These are phyloP conservation scores for Anarhynchus alexandrinus DNA, from an alignment of 2,113 vertebrate genomes.

Conservation along the genomic window DNA sequence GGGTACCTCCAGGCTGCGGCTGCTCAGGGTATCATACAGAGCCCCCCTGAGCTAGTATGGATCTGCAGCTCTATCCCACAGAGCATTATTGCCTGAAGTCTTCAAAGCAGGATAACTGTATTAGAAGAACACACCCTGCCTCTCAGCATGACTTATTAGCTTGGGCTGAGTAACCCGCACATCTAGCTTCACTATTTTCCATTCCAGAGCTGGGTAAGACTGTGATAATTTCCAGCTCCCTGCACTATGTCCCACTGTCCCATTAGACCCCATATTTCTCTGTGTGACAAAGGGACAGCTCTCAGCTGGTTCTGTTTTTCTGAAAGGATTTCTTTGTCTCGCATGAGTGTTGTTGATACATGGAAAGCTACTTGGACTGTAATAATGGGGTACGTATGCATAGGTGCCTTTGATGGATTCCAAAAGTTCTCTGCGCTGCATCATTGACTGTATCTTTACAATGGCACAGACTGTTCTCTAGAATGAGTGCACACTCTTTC, in stretches of 20 bases:
- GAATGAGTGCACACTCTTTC: neutral
- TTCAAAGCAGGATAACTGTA: neutral
- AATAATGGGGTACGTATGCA: neutral
- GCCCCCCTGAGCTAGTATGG: neutral
- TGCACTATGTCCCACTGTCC: neutral
- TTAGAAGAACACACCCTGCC: neutral
- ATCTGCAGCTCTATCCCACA: neutral
- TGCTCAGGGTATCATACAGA: neutral
- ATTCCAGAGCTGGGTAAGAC: neutral
- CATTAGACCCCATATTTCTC: neutral
- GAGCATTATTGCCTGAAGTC: neutral
- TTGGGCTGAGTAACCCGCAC: neutral
- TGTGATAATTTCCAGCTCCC: neutral
- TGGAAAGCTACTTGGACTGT: neutral
- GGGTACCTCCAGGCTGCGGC: neutral
- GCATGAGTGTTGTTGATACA: neutral
- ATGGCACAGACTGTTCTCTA: neutral
- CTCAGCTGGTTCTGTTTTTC: neutral
- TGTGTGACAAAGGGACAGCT: neutral
- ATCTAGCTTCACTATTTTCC: neutral
- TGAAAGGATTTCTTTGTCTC: neutral
- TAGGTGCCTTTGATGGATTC: neutral
- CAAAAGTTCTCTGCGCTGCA: neutral
- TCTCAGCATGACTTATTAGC: neutral
- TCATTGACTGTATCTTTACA: neutral